Percentiles rank a stretch among this genome's conserved stretches.
Evolutionary conservation across 2,888 invertebrate species (phyloP).

Genomic region (Andrena fulva): DNA sequence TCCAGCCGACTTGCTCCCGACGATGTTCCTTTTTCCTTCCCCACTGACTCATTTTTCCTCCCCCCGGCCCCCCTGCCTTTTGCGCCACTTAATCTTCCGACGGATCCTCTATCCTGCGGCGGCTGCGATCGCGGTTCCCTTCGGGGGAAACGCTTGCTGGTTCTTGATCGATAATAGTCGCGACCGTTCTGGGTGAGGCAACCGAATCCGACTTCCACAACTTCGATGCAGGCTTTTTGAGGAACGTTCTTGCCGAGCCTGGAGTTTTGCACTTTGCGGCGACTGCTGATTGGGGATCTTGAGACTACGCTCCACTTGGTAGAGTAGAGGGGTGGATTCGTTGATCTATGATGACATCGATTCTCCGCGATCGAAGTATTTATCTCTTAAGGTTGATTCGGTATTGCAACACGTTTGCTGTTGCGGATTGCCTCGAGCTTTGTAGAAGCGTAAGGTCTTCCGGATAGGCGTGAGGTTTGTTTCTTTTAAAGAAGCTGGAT

Average conservation of each 20-base stretch:
- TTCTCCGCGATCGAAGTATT: no score
- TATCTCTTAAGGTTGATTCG: no score
- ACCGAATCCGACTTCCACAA: not conserved
- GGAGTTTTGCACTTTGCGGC: not conserved
- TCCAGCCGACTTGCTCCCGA: not conserved
- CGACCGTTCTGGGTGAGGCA: slow-evolving; percentile 1
- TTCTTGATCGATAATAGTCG: slow-evolving; percentile 49
- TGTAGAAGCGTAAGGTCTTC: no score
- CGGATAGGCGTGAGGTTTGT: no score
- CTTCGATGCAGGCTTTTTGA: not conserved
- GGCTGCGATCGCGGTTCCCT: slow-evolving; percentile 34
- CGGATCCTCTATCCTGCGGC: slow-evolving; percentile 14
- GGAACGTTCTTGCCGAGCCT: not conserved
- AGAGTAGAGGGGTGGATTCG: no score
- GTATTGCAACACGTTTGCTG: no score
- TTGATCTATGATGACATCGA: no score
- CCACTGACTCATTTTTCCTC: slow-evolving; percentile 33
- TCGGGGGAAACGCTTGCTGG: not conserved
- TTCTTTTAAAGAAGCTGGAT: no score
- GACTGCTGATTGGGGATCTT: not conserved
- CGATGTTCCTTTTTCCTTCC: slow-evolving; percentile 12
- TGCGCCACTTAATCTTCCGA: slow-evolving; percentile 36
- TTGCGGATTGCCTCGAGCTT: no score
- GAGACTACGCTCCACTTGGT: no score
- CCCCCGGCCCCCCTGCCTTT: slow-evolving; percentile 5